A percentile compares a stretch with the other conserved stretches of the same genome.
These are phyloP conservation scores for Limnephilus auricula DNA, from an alignment of 2,888 invertebrate genomes.

Conservation along the genomic window DNA sequence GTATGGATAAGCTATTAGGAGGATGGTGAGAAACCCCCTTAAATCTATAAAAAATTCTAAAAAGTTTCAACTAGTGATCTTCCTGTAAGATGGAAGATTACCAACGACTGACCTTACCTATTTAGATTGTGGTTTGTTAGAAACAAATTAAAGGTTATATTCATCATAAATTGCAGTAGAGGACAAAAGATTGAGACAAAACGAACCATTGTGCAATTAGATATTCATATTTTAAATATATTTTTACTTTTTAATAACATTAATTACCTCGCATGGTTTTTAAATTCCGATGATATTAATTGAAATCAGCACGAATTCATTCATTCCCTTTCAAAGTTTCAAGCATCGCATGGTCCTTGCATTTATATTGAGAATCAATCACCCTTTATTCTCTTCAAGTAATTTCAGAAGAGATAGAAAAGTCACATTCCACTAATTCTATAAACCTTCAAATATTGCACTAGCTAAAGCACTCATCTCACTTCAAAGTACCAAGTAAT, in stretches of 20 bases:
- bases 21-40: too few species aligned
- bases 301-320: background rate
- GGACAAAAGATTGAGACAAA: background rate
- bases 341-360: conserved; percentile 35
- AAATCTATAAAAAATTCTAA: background rate
- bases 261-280: background rate
- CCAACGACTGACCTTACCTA: background rate
- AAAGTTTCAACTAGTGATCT: too few species aligned
- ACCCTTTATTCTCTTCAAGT: background rate
- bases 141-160: background rate
- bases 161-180: background rate
- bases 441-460: background rate
- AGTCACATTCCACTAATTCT: conserved; percentile 15
- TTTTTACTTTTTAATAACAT: background rate
- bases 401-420: conserved; percentile 3
- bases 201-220: background rate
- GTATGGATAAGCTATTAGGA: too few species aligned
- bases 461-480: background rate
- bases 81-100: too few species aligned
- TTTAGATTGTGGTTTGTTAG: background rate
- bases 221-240: background rate
- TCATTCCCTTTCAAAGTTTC: conserved; percentile 9
- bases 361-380: conserved; percentile 7
- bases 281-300: background rate
- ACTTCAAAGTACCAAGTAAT: background rate